Conservation (phyloP, 1,140 invertebrate genomes). For the Meloidogyne exigua region DNA sequence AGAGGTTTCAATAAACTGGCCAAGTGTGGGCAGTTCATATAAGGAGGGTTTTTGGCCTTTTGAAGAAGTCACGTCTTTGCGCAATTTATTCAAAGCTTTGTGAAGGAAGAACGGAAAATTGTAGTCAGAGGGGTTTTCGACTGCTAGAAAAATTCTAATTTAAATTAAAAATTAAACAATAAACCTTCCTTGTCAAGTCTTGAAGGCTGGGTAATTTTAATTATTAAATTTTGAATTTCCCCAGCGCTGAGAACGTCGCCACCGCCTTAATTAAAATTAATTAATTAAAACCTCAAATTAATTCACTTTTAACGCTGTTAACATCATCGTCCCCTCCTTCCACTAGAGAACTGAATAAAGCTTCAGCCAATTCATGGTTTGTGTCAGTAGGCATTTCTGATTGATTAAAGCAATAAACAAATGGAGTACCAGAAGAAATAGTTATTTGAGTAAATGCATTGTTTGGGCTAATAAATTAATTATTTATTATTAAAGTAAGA, state of each 20-base stretch:
- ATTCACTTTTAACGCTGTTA: neutral
- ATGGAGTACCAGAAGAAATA: slow-evolving; percentile 24
- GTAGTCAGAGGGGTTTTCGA: slow-evolving; percentile 8
- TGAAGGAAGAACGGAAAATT: slow-evolving; percentile 28
- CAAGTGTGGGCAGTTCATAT: neutral
- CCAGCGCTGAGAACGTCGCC: neutral
- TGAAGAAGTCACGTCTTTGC: neutral
- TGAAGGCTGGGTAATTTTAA: neutral
- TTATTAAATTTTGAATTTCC: neutral
- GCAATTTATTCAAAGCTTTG: slow-evolving; percentile 23
- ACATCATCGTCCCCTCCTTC: neutral
- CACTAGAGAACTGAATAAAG: neutral
- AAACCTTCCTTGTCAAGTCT: slow-evolving; percentile 13
- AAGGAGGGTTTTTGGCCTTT: neutral
- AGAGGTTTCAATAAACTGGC: slow-evolving; percentile 19
- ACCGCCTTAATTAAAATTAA: neutral
- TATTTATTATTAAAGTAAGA: too few species aligned
- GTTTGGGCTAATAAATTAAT: slow-evolving; percentile 12
- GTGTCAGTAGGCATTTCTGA: slow-evolving; percentile 11
- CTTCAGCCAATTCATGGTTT: slow-evolving; percentile 9
- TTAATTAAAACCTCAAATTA: too few species aligned
- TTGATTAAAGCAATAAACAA: slow-evolving; percentile 26
- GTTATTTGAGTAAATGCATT: slow-evolving; percentile 17
- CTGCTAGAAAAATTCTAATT: neutral
- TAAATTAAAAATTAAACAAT: neutral